These are phyloP conservation scores for Tragelaphus strepsiceros DNA, from an alignment of 2,113 vertebrate genomes.

Conservation along the genomic window DNA sequence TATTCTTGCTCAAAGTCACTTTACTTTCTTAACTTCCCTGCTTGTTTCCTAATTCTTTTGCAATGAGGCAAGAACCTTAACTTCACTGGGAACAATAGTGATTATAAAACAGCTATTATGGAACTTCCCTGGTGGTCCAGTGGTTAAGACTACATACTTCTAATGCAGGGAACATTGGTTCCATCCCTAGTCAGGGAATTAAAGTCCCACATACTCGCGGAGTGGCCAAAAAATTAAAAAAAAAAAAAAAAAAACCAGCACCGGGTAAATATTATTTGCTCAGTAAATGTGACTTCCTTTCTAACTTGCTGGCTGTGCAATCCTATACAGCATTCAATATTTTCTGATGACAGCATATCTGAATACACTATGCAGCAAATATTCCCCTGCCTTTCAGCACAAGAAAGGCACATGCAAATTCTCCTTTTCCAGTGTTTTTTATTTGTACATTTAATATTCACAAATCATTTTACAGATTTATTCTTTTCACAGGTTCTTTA, in stretches of 20 bases:
- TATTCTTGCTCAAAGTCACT: not conserved
- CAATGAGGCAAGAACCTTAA: not conserved
- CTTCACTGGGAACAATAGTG: not conserved
- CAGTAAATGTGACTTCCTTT: not conserved
- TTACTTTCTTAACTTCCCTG: not conserved
- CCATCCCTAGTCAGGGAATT: not conserved
- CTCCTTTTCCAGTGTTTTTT: conserved; percentile 34
- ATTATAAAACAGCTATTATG: not conserved
- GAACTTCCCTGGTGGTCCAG: not conserved
- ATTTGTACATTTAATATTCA: conserved; percentile 58
- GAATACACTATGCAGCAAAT: not conserved
- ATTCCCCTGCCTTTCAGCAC: not conserved
- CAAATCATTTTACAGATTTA: conserved; percentile 38
- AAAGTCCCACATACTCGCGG: not conserved
- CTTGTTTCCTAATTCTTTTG: not conserved
- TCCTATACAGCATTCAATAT: not conserved
- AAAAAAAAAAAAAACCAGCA: not conserved
- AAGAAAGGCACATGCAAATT: conserved; percentile 9
- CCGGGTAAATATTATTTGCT: not conserved
- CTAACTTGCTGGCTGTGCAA: not conserved
- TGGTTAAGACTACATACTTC: not conserved
- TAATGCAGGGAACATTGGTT: not conserved
- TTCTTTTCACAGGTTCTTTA: conserved; percentile 57
- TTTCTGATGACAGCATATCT: not conserved
- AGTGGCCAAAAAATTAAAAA: not conserved